Conservation (phyloP, 1,140 invertebrate species). For the Orius laevigatus region DNA sequence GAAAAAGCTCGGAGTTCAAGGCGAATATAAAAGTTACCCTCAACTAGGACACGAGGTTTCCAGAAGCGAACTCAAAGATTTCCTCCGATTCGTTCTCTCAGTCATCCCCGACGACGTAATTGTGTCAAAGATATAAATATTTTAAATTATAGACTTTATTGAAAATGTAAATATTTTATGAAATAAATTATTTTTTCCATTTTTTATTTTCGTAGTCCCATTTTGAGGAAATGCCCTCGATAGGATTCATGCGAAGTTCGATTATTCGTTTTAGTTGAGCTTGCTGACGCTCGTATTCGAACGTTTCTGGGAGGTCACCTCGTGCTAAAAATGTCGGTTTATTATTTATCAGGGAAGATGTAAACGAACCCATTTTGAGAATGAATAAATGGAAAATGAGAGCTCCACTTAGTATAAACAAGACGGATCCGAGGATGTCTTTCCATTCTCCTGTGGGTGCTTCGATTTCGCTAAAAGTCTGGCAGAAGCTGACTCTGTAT, state of each 20-base stretch:
- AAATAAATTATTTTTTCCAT: slow-evolving; percentile 18
- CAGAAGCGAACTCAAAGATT: no score
- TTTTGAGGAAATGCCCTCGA: slow-evolving; percentile 42
- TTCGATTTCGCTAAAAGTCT: slow-evolving; percentile 80
- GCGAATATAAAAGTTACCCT: no score
- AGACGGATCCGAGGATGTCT: slow-evolving; percentile 39
- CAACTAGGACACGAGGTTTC: no score
- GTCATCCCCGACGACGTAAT: no score
- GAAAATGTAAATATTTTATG: no score
- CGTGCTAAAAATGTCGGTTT: slow-evolving; percentile 38
- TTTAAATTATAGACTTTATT: no score
- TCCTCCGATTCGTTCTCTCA: no score
- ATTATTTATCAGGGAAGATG: no score
- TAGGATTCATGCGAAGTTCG: slow-evolving; percentile 56
- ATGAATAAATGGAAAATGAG: slow-evolving; percentile 54
- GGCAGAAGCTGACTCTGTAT: slow-evolving; percentile 81
- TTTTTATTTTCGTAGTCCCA: slow-evolving; percentile 23
- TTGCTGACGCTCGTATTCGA: slow-evolving; percentile 53
- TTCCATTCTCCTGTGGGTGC: slow-evolving; percentile 86
- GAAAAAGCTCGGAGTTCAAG: no score
- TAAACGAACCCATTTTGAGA: slow-evolving; percentile 46
- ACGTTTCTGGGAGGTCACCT: slow-evolving; percentile 45
- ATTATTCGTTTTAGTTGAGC: slow-evolving; percentile 66
- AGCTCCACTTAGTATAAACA: slow-evolving; percentile 37
- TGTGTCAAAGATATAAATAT: no score